phyloP scores from a whole-genome alignment of 2,797 vertebrate species.

The Smutsia temminckii region DNA sequence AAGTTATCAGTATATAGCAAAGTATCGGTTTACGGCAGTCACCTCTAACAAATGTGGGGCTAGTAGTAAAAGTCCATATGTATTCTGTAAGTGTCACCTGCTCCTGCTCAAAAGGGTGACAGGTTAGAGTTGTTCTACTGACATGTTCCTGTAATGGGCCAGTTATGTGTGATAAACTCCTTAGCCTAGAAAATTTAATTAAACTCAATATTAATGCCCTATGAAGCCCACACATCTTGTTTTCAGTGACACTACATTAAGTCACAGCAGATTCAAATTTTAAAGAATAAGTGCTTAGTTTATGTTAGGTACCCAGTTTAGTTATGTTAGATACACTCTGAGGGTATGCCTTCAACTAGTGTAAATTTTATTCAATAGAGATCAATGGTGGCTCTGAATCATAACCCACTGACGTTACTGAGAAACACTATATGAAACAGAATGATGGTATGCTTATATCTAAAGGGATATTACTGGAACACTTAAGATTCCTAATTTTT shows the following conservation, averaged over 20 bases:
- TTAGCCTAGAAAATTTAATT: conserved; percentile 35
- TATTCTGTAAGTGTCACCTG: not conserved
- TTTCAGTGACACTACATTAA: conserved; percentile 6
- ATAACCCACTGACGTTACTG: not conserved
- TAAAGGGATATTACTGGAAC: conserved; percentile 8
- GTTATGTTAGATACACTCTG: not conserved
- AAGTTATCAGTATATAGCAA: not conserved
- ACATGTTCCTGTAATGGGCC: not conserved
- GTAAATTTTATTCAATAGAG: not conserved
- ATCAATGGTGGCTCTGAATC: not conserved
- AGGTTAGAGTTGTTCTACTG: not conserved
- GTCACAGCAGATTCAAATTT: not conserved
- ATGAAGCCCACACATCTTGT: conserved; percentile 22
- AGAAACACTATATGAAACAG: conserved; percentile 22
- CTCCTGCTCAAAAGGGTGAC: not conserved
- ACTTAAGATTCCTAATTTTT: not conserved
- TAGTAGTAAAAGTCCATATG: not conserved
- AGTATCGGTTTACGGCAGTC: not conserved
- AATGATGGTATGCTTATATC: not conserved
- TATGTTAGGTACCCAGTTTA: not conserved
- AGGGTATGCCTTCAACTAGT: not conserved
- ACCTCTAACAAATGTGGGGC: not conserved
- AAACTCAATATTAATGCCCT: not conserved
- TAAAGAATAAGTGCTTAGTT: not conserved
- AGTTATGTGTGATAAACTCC: conserved; percentile 2